Base-by-base conservation (phyloP, 2,888 invertebrate species). In the Plebejus anna region DNA sequence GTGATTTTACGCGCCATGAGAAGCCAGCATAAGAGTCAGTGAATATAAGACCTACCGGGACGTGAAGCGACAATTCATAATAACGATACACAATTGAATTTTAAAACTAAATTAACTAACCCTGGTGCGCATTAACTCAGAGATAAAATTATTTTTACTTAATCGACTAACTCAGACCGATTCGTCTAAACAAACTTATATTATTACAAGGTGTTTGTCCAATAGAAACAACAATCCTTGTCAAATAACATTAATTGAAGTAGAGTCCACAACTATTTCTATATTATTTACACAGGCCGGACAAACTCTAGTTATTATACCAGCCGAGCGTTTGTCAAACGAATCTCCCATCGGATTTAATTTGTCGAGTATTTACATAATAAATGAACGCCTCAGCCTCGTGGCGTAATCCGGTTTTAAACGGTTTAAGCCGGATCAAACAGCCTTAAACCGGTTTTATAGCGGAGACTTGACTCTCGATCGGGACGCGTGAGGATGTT, bases 301-400 rank as follows among this genome's bases (percentile, higher is more conserved):
- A 80, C 80, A 79, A 81, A 79, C 82, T 79, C 5, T 73, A 7
- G 73, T 73, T 73, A 73, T 73, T 55, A 81, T 75, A 84, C 83
- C 85, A 83, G 84, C 86, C 85, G 85, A 86, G 85, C 90, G 88
- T 89, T 90, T 91, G 89, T 91, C 91, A 91, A 91, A 90, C 88
- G 88, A 88, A 90, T 91, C 88, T 90, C 91, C 90, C 89, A 88
- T 89, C 84, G 92, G 92, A 92, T 92, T 93, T 93, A 93, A 92
- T 92, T 93, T 92, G 92, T 93, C 91, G 89, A 86, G 90, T 92
- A 93, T 93, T 93, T 92, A 92, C 92, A 92, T 93, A 92, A 92
- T 93, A 92, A 92, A 93, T 92, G 92, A 92, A 89, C 89, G 89
- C 88, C 90, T 90, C 87, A 86, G 87, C 89, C 88, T 89, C 89